phyloP scores from a whole-genome alignment of 2,113 vertebrate genomes.

The Ellobius talpinus region DNA sequence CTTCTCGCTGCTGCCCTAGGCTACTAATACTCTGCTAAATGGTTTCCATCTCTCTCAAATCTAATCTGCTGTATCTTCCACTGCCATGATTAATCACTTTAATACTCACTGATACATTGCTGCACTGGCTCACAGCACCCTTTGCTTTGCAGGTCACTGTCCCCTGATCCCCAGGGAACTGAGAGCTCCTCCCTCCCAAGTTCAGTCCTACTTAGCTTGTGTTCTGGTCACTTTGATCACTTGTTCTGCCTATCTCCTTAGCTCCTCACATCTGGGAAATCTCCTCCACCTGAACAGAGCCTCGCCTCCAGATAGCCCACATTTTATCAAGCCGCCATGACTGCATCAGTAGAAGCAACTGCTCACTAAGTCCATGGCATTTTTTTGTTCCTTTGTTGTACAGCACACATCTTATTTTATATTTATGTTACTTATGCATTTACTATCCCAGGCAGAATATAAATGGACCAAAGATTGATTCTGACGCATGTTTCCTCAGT shows the following conservation, averaged over 20 bases:
- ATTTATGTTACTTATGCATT: background rate
- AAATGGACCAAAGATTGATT: background rate
- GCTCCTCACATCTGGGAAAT: background rate
- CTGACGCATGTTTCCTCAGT: background rate
- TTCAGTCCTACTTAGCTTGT: background rate
- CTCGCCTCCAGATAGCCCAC: background rate
- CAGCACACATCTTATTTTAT: background rate
- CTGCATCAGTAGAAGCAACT: background rate
- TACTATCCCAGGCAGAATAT: background rate
- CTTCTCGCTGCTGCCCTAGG: background rate
- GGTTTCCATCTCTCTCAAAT: slow-evolving; percentile 37
- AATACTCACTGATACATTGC: background rate
- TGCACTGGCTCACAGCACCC: background rate
- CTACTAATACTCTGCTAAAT: slow-evolving; percentile 43
- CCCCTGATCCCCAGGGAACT: background rate
- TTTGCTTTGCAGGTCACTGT: background rate
- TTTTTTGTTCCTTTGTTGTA: background rate
- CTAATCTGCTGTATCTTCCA: slow-evolving; percentile 47
- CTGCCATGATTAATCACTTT: slow-evolving; percentile 45
- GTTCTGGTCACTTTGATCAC: background rate
- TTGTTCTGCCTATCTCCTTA: no score
- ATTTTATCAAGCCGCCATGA: background rate
- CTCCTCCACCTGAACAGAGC: background rate
- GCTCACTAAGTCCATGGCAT: background rate
- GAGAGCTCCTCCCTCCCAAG: background rate